Conservation (phyloP, 2,888 invertebrate species). For the Drosophila tanythrix region DNA sequence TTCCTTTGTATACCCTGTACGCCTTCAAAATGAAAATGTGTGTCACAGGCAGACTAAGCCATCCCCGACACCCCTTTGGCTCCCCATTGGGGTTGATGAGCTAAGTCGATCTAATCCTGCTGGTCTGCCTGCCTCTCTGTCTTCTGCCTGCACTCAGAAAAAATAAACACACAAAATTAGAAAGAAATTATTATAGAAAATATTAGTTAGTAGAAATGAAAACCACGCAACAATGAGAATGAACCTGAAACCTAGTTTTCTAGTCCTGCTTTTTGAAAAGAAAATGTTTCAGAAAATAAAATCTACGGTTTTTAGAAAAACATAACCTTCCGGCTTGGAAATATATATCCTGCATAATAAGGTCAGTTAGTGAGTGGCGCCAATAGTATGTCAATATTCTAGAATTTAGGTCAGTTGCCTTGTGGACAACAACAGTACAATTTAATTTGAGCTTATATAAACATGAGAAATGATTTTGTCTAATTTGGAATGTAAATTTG, state of each 20-base stretch:
- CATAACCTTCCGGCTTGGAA: neutral
- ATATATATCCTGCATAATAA: neutral
- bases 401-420: neutral
- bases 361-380: neutral
- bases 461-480: neutral
- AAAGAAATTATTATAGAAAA: neutral
- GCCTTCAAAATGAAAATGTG: neutral
- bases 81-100: neutral
- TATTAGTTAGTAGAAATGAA: neutral
- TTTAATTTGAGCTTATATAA: neutral
- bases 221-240: too few species aligned
- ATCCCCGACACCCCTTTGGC: neutral
- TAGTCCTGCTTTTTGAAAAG: neutral
- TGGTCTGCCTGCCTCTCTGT: neutral
- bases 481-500: neutral
- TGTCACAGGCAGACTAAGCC: neutral
- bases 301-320: neutral
- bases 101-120: constrained; percentile 1
- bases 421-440: neutral
- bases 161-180: neutral
- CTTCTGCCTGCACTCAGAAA: neutral
- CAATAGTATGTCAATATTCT: neutral
- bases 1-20: neutral
- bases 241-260: neutral
- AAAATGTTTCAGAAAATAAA: neutral